Percentiles rank a stretch among this genome's conserved stretches.
These are phyloP conservation scores for Holcopasites calliopsidis DNA, from an alignment of 1,140 invertebrate species.

Conservation along the genomic window DNA sequence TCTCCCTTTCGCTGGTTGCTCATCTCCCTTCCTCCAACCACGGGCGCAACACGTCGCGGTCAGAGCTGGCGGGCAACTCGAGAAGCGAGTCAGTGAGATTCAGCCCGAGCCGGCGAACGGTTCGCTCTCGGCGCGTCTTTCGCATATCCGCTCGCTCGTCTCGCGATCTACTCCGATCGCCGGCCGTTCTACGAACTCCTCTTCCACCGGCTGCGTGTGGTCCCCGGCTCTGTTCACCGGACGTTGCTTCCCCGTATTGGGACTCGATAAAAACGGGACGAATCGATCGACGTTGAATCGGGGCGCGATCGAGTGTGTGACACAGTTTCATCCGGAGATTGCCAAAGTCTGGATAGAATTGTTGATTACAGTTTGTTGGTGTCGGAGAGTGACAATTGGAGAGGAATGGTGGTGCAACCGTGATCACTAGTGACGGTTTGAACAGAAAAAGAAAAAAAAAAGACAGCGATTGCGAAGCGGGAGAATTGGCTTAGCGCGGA, in stretches of 20 bases:
- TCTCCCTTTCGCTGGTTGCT: slow-evolving; percentile 2
- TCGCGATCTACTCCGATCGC: slow-evolving; percentile 13
- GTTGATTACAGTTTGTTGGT: neutral
- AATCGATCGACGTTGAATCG: slow-evolving; percentile 7
- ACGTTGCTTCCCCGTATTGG: neutral
- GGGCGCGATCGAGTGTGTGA: neutral
- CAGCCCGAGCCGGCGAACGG: slow-evolving; percentile 69
- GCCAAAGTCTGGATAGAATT: no score
- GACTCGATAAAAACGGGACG: slow-evolving; percentile 25
- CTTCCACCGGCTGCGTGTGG: slow-evolving; percentile 67
- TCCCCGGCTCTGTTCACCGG: slow-evolving; percentile 40
- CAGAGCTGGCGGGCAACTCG: slow-evolving; percentile 47
- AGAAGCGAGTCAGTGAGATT: slow-evolving; percentile 72
- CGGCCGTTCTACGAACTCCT: slow-evolving; percentile 45
- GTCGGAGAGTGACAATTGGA: neutral
- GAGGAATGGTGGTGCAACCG: no score
- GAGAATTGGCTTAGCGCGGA: neutral
- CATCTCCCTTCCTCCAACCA: slow-evolving; percentile 19
- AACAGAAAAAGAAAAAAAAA: no score
- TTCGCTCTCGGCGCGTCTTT: slow-evolving; percentile 39
- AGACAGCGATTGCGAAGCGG: neutral
- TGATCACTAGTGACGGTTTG: no score
- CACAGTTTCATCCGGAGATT: neutral
- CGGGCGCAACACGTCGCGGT: slow-evolving; percentile 49
- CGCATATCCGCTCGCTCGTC: neutral